Conservation (phyloP, 2,113 vertebrate species). For the Pelvicachromis taeniatus region DNA sequence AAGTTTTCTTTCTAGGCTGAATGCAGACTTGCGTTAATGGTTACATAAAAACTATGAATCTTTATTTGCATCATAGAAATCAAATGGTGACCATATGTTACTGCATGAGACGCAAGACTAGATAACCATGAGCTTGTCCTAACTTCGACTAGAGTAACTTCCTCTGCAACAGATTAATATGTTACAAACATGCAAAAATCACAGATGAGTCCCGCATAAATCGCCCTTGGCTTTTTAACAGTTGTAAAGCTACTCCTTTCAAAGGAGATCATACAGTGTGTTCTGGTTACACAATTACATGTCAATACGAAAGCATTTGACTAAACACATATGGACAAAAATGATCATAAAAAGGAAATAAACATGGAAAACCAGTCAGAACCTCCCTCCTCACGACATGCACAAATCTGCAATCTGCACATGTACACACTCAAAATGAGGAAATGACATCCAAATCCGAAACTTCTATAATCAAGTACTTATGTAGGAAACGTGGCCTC, state of each 20-base stretch:
- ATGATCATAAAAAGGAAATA: not conserved
- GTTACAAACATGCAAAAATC: constrained; percentile 1
- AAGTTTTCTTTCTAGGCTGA: constrained; percentile 5
- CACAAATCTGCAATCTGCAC: not conserved
- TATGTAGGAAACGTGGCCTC: not conserved
- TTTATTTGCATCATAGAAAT: constrained; percentile 38
- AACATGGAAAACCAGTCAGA: not conserved
- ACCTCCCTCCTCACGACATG: not conserved
- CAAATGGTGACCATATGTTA: constrained; percentile 38
- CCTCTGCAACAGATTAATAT: not conserved
- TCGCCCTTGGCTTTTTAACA: not conserved
- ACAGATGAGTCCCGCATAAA: not conserved
- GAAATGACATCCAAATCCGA: constrained; percentile 4
- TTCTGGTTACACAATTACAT: not conserved
- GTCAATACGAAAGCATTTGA: not conserved
- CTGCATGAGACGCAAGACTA: not conserved
- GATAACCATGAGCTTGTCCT: not conserved
- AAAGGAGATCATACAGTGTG: not conserved
- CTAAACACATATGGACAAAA: not conserved
- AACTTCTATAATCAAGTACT: constrained; percentile 39
- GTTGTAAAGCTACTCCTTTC: not conserved
- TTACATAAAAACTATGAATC: constrained; percentile 31
- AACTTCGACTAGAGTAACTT: not conserved
- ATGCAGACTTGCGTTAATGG: constrained; percentile 6
- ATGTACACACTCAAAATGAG: not conserved